Conservation (phyloP, 1,140 invertebrate species). For the Zophobas atratus region DNA sequence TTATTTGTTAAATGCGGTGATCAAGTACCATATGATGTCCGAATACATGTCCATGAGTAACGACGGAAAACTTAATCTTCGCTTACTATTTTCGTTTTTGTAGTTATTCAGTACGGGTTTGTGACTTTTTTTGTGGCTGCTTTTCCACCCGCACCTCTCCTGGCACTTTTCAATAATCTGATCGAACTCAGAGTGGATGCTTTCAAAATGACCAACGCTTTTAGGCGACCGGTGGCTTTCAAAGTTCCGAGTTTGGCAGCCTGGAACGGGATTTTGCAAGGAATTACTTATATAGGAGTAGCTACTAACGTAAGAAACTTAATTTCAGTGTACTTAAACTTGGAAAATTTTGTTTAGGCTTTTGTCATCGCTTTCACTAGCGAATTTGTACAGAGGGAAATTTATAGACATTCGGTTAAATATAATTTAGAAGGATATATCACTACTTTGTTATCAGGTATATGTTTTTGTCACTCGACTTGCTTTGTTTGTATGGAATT, state of each 20-base stretch:
- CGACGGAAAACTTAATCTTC: conserved; percentile 4
- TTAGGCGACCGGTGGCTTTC: conserved; percentile 79
- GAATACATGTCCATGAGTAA: conserved; percentile 61
- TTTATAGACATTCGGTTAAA: conserved; percentile 79
- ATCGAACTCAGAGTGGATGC: conserved; percentile 86
- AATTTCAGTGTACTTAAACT: not conserved
- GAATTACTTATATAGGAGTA: conserved; percentile 58
- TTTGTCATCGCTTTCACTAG: conserved; percentile 99
- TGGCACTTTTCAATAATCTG: conserved; percentile 86
- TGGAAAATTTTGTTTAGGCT: conserved; percentile 74
- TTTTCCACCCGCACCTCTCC: conserved; percentile 85
- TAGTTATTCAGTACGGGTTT: conserved; percentile 89
- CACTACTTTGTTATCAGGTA: conserved; percentile 78
- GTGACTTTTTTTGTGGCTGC: conserved; percentile 88
- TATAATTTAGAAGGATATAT: conserved; percentile 83
- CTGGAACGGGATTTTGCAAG: conserved; percentile 70
- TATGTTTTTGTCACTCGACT: conserved; percentile 13
- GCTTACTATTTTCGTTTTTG: conserved; percentile 52
- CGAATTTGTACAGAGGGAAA: conserved; percentile 93
- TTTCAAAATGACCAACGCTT: conserved; percentile 81
- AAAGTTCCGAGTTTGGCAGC: conserved; percentile 79
- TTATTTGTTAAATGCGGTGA: conserved; percentile 52
- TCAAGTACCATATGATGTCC: conserved; percentile 53
- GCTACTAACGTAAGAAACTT: conserved; percentile 59
- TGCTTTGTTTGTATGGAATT: conserved; percentile 3